Evolutionary conservation across 1,140 invertebrate species (phyloP), one percentile per base, ranked within the genome.

Genomic region (Uloborus diversus): DNA sequence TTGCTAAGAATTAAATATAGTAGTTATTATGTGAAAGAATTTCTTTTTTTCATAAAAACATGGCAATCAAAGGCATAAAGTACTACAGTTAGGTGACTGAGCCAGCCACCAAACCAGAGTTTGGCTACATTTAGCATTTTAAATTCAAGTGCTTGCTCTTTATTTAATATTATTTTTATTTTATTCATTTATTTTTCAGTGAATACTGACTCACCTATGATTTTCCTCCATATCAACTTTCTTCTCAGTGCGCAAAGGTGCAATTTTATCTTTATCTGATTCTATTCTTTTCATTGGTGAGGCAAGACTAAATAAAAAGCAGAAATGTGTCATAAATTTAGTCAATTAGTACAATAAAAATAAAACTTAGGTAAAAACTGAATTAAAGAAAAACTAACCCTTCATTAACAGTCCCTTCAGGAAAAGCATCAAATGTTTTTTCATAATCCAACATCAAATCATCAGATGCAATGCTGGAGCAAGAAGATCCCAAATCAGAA

Each of bases 381-480:
- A 53, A 20, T n/a, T 53, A 53, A 4, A 53, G 20, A 53, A 28
- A 59, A 28, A 59, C 51, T 51, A 28, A 79, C 76, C 64, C 76
- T 69, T 79, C 76, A 69, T 79, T 81, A 30, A 68, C 65, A 49
- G 61, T 65, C 59, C 65, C 70, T 56, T 73, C 73, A 56, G 65
- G 66, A 66, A 81, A 70, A 14, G 25, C 42, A 79, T 81, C 80
- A 65, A 82, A 81, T 33, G 65, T 33, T 20, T 81, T 66, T 13
- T 83, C 83, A 73, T 80, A 83, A 53, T 86, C 85, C 42, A 86
- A 71, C 84, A 86, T 86, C 33, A 86, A 82, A 81, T 86, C 85
- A 81, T 85, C 84, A 17, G 84, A 85, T 49, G 82, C 82, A 33
- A 86, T 81, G 61, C 85, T 86, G 33, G 85, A 85, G 73, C 84